Base-by-base conservation (phyloP, 2,113 vertebrate genomes). In the Toxotes jaculatrix region DNA sequence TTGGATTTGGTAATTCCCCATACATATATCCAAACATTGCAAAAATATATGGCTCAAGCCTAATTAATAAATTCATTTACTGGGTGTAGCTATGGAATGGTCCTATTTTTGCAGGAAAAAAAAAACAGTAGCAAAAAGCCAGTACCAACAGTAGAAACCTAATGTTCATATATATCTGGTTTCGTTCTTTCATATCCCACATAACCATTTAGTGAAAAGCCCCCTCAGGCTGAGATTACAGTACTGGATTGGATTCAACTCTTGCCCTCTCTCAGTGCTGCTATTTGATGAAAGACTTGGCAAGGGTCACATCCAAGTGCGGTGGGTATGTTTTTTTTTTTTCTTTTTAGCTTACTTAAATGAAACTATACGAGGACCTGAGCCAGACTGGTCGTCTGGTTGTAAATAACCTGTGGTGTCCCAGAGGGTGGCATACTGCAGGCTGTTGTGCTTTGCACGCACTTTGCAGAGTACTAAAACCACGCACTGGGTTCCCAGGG, bases 321-420 rank as follows among this genome's bases (percentile, higher is more conserved):
- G 74, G 79, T 84, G 32, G 12, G 42, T 67, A 63, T 71, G 27
- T 63, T 38, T 1, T 63, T 77, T 64, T 40, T 2, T 64, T 77
- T 67, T 40, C 84, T 66, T 53, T 67, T 19, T 9, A 53, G 69
- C 82, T 76, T 74, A 78, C 74, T 86, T 88, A 84, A 84, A 82
- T 65, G 59, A 86, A 90, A 84, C 57, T 83, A 77, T 76, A 77
- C n/a, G 38, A 82, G 71, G 77, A 83, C 83, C 79, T 78, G 84
- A 38, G 62, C 68, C 78, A 89, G 90, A 91, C 77, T 49, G 83
- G 53, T 64, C 4, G 82, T 86, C 86, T 90, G 81, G 77, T 85
- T 88, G 89, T 89, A 90, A 89, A 93, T 89, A 92, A 89, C 87
- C 80, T 84, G 89, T 71, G 87, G 82, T 82, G 88, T 93, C 89